These are phyloP conservation scores for Sphaeramia orbicularis DNA, from an alignment of 2,797 vertebrate species.

Conservation along the genomic window DNA sequence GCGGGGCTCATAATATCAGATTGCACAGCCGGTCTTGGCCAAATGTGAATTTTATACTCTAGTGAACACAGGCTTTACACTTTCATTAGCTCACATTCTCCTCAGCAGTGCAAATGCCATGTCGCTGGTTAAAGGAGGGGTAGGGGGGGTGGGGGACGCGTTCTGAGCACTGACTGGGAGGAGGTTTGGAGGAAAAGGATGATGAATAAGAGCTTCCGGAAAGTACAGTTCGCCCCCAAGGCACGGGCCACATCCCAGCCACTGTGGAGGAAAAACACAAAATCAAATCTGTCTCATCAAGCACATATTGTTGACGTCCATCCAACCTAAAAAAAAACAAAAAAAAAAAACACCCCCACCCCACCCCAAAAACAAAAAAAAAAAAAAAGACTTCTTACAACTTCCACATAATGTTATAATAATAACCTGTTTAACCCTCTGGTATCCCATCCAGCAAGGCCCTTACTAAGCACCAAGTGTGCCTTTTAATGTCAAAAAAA, in stretches of 20 bases:
- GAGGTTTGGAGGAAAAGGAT: constrained; percentile 41
- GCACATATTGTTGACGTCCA: constrained; percentile 31
- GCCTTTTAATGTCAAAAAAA: too few relatives aligned
- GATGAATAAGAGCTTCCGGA: constrained; percentile 66
- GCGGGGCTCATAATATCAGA: constrained; percentile 86
- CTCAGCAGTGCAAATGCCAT: constrained; percentile 87
- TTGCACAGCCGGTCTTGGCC: constrained; percentile 85
- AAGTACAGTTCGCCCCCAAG: constrained; percentile 59
- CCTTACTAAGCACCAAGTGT: too few relatives aligned
- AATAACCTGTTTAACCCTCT: constrained; percentile 8
- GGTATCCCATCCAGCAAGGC: too few relatives aligned
- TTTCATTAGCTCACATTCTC: constrained; percentile 92
- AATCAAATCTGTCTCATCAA: constrained; percentile 18
- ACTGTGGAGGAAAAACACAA: constrained; percentile 11
- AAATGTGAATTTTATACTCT: constrained; percentile 91
- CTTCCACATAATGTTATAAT: constrained; percentile 21
- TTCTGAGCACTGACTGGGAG: constrained; percentile 72
- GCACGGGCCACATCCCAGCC: constrained; percentile 37
- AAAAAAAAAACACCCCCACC: too few relatives aligned
- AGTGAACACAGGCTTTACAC: constrained; percentile 88
- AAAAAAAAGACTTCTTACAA: neutral
- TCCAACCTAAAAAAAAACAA: neutral
- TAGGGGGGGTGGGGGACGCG: constrained; percentile 55
- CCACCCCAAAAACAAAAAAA: neutral
- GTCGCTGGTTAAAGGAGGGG: constrained; percentile 74